These are phyloP conservation scores for Typhlichthys eigenmanni DNA, from an alignment of 2,797 vertebrate species.

Conservation along the genomic window DNA sequence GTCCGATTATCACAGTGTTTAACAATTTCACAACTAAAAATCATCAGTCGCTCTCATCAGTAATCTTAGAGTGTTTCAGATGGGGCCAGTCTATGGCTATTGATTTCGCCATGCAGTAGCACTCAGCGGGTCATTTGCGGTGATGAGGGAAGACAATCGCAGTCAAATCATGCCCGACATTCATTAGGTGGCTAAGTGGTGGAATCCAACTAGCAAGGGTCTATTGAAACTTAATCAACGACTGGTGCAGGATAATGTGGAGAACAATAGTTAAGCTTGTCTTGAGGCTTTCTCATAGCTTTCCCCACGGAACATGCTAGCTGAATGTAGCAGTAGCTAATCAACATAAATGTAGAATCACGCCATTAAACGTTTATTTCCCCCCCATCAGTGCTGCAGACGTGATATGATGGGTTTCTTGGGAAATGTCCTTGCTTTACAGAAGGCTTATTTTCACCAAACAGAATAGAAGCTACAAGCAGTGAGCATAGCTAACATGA, in stretches of 20 bases:
- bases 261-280: conserved; percentile 43
- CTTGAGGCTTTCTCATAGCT: conserved; percentile 35
- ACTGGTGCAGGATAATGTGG: conserved; percentile 52
- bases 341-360: conserved; percentile 27
- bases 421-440: neutral
- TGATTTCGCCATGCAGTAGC: conserved; percentile 62
- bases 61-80: conserved; percentile 50
- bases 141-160: conserved; percentile 71
- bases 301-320: conserved; percentile 36
- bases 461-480: too few relatives aligned
- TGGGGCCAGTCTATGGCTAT: conserved; percentile 63
- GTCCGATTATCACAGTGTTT: too few relatives aligned
- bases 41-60: conserved; percentile 63
- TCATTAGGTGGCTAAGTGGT: conserved; percentile 65
- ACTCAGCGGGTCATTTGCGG: conserved; percentile 68
- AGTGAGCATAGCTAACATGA: conserved; percentile 35
- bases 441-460: neutral
- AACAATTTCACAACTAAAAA: conserved; percentile 39
- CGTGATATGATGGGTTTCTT: conserved; percentile 3
- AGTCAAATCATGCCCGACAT: conserved; percentile 68
- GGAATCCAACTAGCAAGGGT: conserved; percentile 59
- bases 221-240: conserved; percentile 75
- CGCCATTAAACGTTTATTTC: conserved; percentile 17
- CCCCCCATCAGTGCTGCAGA: conserved; percentile 2
- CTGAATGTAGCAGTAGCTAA: conserved; percentile 17